Evolutionary conservation across 2,888 invertebrate species (phyloP), one percentile per base, ranked within the genome.

Genomic region (Epinotia bilunana): DNA sequence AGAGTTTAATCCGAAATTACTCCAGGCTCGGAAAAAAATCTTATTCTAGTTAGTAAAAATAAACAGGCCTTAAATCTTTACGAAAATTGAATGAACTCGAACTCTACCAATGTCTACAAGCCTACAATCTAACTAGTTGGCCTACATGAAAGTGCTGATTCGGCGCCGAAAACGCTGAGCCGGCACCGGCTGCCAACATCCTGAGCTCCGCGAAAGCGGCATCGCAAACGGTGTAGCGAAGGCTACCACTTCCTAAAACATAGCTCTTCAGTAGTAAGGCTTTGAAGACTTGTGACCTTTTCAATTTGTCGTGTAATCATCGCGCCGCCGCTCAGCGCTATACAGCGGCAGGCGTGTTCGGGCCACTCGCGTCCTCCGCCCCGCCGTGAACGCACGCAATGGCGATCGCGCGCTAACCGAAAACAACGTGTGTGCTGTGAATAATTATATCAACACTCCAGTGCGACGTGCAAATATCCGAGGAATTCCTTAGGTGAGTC

Each of bases 381-480:
- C 85, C 90, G 88, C 85, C 84, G 83, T 86, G 89, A 77, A 79
- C 88, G 89, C 87, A 89, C 90, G 91, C 82, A 79, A 90, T 91
- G 92, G 82, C 81, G 77, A 62, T 69, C 78, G 78, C 78, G 76
- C 64, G 33, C 63, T 33, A 46, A 60, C 33, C 63, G 20, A 57
- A 57, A 18, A 63, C 57, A 65, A 64, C 70, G 76, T 72, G 72
- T 53, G 77, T 74, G 73, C 71, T 72, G 76, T 76, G 76, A 74
- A 74, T 74, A 57, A 39, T 39, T 39, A 39, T 39, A 39, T 39
- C 72, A 69, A 69, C 55, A 62, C 67, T 65, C 71, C 73, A 68
- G 72, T 72, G 85, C 85, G 82, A 79, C 80, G 74, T 74, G 65
- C 23, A 58, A 64, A 64, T 69, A 60, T 39, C 71, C 39, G 12